Percentiles rank a stretch among this genome's conserved stretches.
phyloP scores from a whole-genome alignment of 2,888 invertebrate genomes.

The Labia minor region DNA sequence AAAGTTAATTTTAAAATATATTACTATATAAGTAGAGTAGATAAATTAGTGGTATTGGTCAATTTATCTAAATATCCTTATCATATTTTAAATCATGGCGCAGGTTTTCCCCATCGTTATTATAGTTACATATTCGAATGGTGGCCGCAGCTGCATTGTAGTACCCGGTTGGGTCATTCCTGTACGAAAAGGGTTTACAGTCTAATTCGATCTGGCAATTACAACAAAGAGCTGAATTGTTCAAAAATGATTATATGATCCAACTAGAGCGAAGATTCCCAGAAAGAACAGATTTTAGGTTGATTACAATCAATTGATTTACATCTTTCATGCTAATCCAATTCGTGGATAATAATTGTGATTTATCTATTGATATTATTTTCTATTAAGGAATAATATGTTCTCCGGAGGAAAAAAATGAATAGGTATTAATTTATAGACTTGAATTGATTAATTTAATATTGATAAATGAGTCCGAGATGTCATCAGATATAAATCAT shows the following conservation, averaged over 20 bases:
- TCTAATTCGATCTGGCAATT: not conserved
- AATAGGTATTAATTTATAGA: constrained; percentile 7
- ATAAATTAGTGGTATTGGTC: too few species aligned
- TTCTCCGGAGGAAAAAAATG: constrained; percentile 2
- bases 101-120: not conserved
- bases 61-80: too few species aligned
- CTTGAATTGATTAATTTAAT: not conserved
- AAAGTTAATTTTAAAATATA: too few species aligned
- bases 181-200: not conserved
- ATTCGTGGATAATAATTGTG: not conserved
- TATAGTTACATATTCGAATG: not conserved
- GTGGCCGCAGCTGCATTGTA: not conserved
- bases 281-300: not conserved
- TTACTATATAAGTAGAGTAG: too few species aligned
- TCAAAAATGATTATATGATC: not conserved
- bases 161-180: constrained; percentile 1
- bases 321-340: not conserved
- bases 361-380: constrained; percentile 4
- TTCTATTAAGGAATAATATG: constrained; percentile 7
- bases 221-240: not conserved
- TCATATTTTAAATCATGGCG: not conserved
- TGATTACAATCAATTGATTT: not conserved
- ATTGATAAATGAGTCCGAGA: not conserved
- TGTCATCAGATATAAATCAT: not conserved
- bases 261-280: too few species aligned